phyloP scores from a whole-genome alignment of 2,797 vertebrate species.

The Myotis findleyi region DNA sequence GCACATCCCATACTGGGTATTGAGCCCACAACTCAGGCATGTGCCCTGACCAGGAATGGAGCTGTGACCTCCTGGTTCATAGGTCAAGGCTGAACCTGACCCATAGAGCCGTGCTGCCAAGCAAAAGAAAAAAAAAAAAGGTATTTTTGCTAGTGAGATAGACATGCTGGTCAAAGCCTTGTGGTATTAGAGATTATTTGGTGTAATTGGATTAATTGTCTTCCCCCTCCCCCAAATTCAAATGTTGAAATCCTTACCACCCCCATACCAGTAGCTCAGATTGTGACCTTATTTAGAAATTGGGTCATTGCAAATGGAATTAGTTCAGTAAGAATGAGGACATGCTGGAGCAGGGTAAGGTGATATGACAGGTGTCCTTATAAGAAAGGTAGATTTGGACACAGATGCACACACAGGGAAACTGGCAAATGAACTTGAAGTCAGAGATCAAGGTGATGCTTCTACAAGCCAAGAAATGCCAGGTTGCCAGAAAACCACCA shows the following conservation, averaged over 20 bases:
- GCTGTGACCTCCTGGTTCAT: too few relatives aligned
- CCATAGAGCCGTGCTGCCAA: too few relatives aligned
- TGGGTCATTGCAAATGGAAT: neutral
- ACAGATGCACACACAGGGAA: neutral
- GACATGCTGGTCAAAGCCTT: neutral
- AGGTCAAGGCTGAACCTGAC: too few relatives aligned
- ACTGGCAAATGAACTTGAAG: neutral
- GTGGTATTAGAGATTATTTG: neutral
- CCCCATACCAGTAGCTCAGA: neutral
- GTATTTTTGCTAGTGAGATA: neutral
- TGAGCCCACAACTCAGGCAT: too few relatives aligned
- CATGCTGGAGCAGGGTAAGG: neutral
- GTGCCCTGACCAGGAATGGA: too few relatives aligned
- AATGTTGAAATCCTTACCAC: neutral
- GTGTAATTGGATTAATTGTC: neutral
- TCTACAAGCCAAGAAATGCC: neutral
- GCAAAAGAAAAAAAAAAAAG: neutral
- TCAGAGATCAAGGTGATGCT: neutral
- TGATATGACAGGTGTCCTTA: neutral
- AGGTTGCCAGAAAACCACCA: neutral
- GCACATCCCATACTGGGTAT: too few relatives aligned
- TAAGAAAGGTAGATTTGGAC: neutral
- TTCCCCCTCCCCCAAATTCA: neutral
- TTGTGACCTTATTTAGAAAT: neutral
- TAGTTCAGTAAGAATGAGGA: neutral